phyloP scores from a whole-genome alignment of 1,140 invertebrate species.

The Ridgeia piscesae region DNA sequence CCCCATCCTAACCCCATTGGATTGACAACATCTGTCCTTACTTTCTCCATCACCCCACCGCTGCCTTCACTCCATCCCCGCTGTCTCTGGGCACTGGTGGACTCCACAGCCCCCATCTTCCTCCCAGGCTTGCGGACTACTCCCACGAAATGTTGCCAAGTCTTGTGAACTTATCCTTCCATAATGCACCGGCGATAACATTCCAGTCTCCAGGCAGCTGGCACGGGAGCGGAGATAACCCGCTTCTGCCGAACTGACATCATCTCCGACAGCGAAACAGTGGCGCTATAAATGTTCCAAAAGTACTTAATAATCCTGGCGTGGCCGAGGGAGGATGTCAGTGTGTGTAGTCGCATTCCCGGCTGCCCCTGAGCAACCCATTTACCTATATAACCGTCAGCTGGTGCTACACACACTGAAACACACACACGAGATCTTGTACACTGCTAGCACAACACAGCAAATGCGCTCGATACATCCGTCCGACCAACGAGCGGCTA shows the following conservation, averaged over 20 bases:
- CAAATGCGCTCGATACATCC: neutral
- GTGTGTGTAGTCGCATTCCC: neutral
- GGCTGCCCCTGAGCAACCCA: neutral
- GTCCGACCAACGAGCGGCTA: neutral
- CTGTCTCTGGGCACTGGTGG: neutral
- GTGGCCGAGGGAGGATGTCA: neutral
- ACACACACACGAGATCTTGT: neutral
- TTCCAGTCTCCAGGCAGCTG: neutral
- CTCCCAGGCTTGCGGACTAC: neutral
- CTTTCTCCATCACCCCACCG: neutral
- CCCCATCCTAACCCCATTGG: neutral
- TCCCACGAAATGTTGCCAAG: neutral
- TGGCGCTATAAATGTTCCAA: neutral
- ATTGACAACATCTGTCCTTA: neutral
- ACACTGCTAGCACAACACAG: neutral
- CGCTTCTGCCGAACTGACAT: neutral
- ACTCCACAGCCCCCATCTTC: neutral
- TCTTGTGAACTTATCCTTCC: neutral
- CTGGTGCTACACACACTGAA: neutral
- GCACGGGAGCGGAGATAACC: neutral
- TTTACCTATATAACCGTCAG: neutral
- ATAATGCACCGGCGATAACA: neutral
- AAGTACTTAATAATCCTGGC: neutral
- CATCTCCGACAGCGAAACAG: neutral
- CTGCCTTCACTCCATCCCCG: neutral